A percentile compares a stretch with the other conserved stretches of the same genome.
These are phyloP conservation scores for Gasterosteus nipponicus DNA, from an alignment of 2,113 vertebrate species.

Conservation along the genomic window DNA sequence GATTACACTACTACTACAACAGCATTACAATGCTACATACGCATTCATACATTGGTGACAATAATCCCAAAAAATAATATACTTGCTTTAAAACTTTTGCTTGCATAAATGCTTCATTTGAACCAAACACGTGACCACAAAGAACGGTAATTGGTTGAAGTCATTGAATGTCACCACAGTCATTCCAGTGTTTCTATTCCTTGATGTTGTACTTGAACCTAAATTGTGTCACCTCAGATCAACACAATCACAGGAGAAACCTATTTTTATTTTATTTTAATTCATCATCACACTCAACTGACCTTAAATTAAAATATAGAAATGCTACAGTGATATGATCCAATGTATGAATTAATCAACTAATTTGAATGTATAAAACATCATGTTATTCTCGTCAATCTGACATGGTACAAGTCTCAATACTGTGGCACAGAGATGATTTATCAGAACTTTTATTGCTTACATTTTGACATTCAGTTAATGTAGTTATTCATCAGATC, in stretches of 20 bases:
- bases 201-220: conserved; percentile 21
- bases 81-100: not conserved
- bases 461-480: conserved; percentile 21
- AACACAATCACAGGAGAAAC: conserved; percentile 11
- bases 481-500: conserved; percentile 1
- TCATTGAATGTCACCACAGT: not conserved
- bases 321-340: conserved; percentile 1
- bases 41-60: not conserved
- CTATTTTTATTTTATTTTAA: not conserved
- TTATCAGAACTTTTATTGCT: conserved; percentile 26
- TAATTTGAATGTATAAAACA: not conserved
- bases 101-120: conserved; percentile 3
- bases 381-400: not conserved
- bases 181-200: not conserved
- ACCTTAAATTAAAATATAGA: not conserved
- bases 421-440: not conserved
- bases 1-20: not conserved
- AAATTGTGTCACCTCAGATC: conserved; percentile 27
- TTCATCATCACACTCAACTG: not conserved
- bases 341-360: not conserved
- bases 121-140: not conserved
- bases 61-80: not conserved
- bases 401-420: not conserved
- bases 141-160: not conserved
- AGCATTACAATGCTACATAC: not conserved